phyloP scores from a whole-genome alignment of 2,113 vertebrate genomes.

The Datnioides undecimradiatus region DNA sequence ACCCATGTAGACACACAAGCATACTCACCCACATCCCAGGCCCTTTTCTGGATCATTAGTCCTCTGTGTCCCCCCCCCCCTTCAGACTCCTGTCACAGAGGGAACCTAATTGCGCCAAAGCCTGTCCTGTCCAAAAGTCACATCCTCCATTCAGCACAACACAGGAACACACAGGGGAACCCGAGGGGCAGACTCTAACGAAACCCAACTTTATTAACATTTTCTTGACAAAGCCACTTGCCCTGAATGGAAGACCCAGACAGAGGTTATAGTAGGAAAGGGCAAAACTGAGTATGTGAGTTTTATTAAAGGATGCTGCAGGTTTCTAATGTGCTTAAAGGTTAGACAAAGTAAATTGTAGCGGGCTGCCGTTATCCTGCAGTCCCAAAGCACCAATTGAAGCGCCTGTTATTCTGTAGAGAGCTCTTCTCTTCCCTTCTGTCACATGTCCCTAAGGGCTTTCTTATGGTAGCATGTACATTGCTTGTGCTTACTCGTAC shows the following conservation, averaged over 20 bases:
- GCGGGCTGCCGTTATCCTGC: not conserved
- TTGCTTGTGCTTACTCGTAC: not conserved
- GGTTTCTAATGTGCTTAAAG: conserved; percentile 43
- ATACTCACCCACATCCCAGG: conserved; percentile 21
- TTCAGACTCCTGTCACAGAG: conserved; percentile 32
- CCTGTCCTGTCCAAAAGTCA: not conserved
- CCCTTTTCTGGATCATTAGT: conserved; percentile 41
- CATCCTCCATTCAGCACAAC: conserved; percentile 19
- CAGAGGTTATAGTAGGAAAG: conserved; percentile 48
- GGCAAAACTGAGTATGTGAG: conserved; percentile 28
- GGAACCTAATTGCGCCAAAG: conserved; percentile 37
- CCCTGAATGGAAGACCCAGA: conserved; percentile 29
- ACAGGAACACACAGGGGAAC: conserved; percentile 27
- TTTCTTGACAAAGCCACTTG: conserved; percentile 51
- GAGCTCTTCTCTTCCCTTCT: not conserved
- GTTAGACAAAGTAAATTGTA: conserved; percentile 53
- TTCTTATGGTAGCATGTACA: not conserved
- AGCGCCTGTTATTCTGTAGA: conserved; percentile 13
- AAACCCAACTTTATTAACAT: conserved; percentile 56
- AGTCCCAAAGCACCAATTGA: conserved; percentile 11
- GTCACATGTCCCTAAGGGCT: not conserved
- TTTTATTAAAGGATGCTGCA: conserved; percentile 43
- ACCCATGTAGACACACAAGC: not conserved
- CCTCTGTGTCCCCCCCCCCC: not conserved
- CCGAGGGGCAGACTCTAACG: not conserved